phyloP scores from a whole-genome alignment of 2,888 invertebrate species.

The Phaonia tiefii region DNA sequence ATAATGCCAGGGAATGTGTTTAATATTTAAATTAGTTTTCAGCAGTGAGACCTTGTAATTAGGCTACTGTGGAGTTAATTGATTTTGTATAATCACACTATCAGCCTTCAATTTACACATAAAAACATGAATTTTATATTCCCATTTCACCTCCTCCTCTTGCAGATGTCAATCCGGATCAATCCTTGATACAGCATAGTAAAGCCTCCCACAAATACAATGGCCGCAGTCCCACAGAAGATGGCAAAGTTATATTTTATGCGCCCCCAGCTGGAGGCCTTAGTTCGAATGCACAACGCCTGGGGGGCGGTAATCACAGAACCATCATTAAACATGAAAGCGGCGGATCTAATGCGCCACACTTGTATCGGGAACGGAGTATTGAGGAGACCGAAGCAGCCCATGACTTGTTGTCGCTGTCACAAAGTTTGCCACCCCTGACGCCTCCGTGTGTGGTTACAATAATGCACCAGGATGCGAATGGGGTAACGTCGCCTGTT shows the following conservation, averaged over 20 bases:
- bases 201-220: conserved; percentile 42
- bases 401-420: conserved; percentile 88
- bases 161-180: conserved; percentile 68
- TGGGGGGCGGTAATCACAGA: conserved; percentile 54
- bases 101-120: background rate
- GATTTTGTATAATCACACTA: background rate
- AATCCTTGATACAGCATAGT: conserved; percentile 39
- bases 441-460: conserved; percentile 86
- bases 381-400: conserved; percentile 95
- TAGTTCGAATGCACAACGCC: conserved; percentile 59
- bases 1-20: too few species aligned
- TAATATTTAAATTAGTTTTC: too few species aligned
- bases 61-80: too few species aligned
- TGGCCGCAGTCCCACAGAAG: conserved; percentile 70
- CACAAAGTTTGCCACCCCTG: conserved; percentile 89
- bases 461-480: conserved; percentile 81
- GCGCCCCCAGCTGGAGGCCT: conserved; percentile 78
- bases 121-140: background rate
- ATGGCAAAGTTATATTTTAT: conserved; percentile 80
- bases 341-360: conserved; percentile 11
- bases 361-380: conserved; percentile 82
- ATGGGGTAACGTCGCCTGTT: conserved; percentile 44
- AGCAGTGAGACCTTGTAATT: too few species aligned
- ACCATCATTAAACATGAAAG: conserved; percentile 65
- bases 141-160: conserved; percentile 57